These are phyloP conservation scores for Sander vitreus DNA, from an alignment of 2,113 vertebrate species.

Conservation along the genomic window DNA sequence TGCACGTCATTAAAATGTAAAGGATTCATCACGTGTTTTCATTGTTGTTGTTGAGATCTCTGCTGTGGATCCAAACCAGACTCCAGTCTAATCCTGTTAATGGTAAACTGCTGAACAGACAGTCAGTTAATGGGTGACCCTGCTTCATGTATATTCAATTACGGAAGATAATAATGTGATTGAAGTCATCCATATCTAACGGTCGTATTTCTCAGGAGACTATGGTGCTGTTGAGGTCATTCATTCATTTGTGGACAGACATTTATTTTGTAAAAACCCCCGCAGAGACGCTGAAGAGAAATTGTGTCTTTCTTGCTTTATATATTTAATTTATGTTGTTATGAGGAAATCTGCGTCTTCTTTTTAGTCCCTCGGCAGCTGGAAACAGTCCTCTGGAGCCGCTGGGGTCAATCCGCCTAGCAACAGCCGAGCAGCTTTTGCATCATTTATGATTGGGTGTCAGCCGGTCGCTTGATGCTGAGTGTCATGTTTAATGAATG, in stretches of 20 bases:
- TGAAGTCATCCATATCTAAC: constrained; percentile 15
- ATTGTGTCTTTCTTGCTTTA: neutral
- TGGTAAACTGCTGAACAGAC: constrained; percentile 5
- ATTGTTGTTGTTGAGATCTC: neutral
- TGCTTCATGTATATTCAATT: neutral
- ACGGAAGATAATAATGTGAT: neutral
- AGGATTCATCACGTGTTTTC: neutral
- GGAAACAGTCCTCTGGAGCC: neutral
- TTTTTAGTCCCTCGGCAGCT: constrained; percentile 1
- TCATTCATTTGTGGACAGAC: neutral
- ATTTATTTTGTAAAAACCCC: neutral
- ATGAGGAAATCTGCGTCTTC: constrained; percentile 3
- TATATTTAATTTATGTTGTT: neutral
- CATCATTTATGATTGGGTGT: constrained; percentile 72
- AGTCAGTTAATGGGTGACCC: constrained; percentile 1
- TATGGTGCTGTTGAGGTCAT: neutral
- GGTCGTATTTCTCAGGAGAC: neutral
- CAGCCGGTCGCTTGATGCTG: constrained; percentile 50
- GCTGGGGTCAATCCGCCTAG: constrained; percentile 35
- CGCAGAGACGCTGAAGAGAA: neutral
- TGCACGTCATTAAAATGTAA: neutral
- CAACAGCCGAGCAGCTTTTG: constrained; percentile 61
- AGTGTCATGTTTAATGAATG: constrained; percentile 51
- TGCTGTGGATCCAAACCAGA: constrained; percentile 23
- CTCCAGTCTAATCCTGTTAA: constrained; percentile 21